A percentile compares a stretch with the other conserved stretches of the same genome.
Evolutionary conservation across 2,797 vertebrate genomes (phyloP).

Genomic region (Notolepis coatsorum): DNA sequence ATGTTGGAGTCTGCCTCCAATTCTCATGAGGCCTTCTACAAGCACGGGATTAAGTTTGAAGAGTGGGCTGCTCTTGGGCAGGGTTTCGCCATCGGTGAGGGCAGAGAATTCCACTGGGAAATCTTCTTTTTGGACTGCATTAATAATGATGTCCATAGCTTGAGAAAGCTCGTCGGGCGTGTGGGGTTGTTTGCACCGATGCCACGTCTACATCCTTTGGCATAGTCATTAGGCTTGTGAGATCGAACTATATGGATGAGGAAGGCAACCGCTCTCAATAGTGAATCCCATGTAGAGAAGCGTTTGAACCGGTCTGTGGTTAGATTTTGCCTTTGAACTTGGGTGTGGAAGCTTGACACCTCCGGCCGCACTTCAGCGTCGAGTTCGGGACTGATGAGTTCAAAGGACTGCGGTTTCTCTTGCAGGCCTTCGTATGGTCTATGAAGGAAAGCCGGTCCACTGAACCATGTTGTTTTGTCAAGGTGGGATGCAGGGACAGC

Average conservation of each 20-base stretch:
- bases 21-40: too few species aligned
- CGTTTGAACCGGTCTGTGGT: not conserved
- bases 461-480: constrained; percentile 8
- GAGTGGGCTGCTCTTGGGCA: too few species aligned
- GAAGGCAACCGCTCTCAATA: not conserved
- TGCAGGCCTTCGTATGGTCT: not conserved
- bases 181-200: not conserved
- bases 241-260: not conserved
- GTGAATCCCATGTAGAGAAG: not conserved
- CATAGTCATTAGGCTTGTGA: not conserved
- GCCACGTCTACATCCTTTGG: not conserved
- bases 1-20: too few species aligned
- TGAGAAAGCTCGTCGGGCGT: not conserved
- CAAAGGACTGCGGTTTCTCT: not conserved
- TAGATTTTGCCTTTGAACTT: not conserved
- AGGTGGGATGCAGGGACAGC: constrained; percentile 15
- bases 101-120: too few species aligned
- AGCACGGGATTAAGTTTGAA: too few species aligned
- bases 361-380: constrained; percentile 15
- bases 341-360: not conserved
- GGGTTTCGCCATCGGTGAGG: too few species aligned
- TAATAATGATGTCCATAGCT: too few species aligned
- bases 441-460: constrained; percentile 4
- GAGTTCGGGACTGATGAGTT: not conserved
- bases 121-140: too few species aligned